Percentiles rank a stretch among this genome's conserved stretches.
phyloP scores from a whole-genome alignment of 2,797 vertebrate species.

The Gephyroberyx darwinii region DNA sequence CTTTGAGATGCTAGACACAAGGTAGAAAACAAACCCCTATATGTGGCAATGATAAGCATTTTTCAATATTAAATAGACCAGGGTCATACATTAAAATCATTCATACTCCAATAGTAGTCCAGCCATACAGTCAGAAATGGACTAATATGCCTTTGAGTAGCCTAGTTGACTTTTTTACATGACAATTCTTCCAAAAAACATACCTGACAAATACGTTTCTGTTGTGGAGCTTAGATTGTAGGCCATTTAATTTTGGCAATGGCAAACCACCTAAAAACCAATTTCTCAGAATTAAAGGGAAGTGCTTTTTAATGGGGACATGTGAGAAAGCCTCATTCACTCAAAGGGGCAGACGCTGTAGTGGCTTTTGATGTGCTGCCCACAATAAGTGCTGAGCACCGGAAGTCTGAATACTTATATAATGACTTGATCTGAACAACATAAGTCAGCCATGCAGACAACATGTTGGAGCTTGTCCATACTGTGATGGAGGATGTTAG shows the following conservation, averaged over 20 bases:
- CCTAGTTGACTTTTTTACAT: too few relatives aligned
- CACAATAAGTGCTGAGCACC: slow-evolving; percentile 38
- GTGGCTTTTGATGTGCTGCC: slow-evolving; percentile 64
- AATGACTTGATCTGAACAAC: slow-evolving; percentile 52
- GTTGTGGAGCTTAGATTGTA: not conserved
- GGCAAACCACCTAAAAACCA: slow-evolving; percentile 7
- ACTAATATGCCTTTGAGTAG: too few relatives aligned
- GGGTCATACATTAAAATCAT: too few relatives aligned
- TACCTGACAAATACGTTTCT: not conserved
- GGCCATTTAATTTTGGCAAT: slow-evolving; percentile 3
- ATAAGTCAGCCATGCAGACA: slow-evolving; percentile 31
- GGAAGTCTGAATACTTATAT: slow-evolving; percentile 55
- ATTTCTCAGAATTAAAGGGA: slow-evolving; percentile 20
- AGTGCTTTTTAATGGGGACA: not conserved
- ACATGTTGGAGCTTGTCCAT: slow-evolving; percentile 44
- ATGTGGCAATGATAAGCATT: too few relatives aligned
- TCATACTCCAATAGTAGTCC: too few relatives aligned
- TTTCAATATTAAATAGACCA: too few relatives aligned
- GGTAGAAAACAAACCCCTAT: too few relatives aligned
- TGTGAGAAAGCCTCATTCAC: too few relatives aligned
- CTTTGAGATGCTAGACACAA: too few relatives aligned
- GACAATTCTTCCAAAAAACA: too few relatives aligned
- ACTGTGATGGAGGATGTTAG: slow-evolving; percentile 33
- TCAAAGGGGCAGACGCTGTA: slow-evolving; percentile 43
- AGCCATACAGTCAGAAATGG: too few relatives aligned